These are phyloP conservation scores for Sarcophilus harrisii DNA, from an alignment of 2,797 vertebrate genomes.

Conservation along the genomic window DNA sequence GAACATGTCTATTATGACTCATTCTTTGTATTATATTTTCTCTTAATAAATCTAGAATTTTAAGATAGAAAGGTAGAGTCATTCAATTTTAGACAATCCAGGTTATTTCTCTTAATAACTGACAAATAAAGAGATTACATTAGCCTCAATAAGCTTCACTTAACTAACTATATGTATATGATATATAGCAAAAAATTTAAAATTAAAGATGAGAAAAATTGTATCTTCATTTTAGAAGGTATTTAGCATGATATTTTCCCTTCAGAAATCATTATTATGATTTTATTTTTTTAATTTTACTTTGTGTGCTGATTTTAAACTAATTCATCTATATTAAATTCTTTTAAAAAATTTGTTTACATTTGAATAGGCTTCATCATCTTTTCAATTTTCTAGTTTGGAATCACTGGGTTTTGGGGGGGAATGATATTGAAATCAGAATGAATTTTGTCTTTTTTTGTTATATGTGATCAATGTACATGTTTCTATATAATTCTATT, in stretches of 20 bases:
- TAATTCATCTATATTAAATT: constrained; percentile 55
- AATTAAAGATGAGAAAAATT: not conserved
- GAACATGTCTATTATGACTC: not conserved
- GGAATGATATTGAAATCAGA: constrained; percentile 57
- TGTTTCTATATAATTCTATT: constrained; percentile 71
- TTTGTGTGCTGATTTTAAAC: constrained; percentile 67
- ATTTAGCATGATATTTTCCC: constrained; percentile 39
- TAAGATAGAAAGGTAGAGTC: not conserved
- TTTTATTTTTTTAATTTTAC: constrained; percentile 52
- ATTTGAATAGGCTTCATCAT: constrained; percentile 67
- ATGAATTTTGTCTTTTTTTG: constrained; percentile 64
- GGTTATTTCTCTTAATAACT: not conserved
- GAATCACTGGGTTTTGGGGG: constrained; percentile 48
- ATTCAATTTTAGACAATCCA: not conserved
- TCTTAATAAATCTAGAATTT: not conserved
- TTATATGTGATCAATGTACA: constrained; percentile 2
- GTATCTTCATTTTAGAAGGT: constrained; percentile 30
- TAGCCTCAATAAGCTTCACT: not conserved
- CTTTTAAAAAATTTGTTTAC: constrained; percentile 74
- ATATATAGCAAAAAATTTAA: constrained; percentile 36
- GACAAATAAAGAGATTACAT: constrained; percentile 6
- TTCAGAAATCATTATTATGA: constrained; percentile 52
- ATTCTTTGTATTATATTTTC: not conserved
- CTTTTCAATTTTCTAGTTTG: constrained; percentile 64
- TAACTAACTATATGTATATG: not conserved